phyloP scores from a whole-genome alignment of 64 coral and sea anemone genomes.

The Montipora efflorescens region DNA sequence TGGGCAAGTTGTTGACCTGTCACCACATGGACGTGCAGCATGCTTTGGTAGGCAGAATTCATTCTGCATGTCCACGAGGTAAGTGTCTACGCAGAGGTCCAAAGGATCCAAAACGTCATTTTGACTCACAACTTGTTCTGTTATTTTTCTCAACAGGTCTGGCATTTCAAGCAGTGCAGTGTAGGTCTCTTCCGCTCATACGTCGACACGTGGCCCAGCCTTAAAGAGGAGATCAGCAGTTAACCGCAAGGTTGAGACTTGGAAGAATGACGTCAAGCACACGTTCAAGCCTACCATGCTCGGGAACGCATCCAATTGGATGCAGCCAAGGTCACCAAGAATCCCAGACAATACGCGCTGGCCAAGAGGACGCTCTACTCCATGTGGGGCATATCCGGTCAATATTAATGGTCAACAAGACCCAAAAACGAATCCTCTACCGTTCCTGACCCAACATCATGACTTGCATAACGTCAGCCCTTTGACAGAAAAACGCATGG shows the following conservation, averaged over 20 bases:
- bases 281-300: not conserved
- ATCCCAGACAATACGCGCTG: not conserved
- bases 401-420: not conserved
- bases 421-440: not conserved
- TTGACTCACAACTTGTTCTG: too few relatives aligned
- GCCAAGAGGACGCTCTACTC: conserved; percentile 43
- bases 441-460: not conserved
- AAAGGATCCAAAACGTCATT: too few relatives aligned
- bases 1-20: not conserved
- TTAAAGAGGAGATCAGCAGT: not conserved
- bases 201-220: too few relatives aligned
- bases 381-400: conserved; percentile 58
- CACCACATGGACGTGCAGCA: conserved; percentile 5
- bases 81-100: too few relatives aligned
- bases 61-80: conserved; percentile 26
- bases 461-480: not conserved
- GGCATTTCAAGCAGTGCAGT: conserved; percentile 3
- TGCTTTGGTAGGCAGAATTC: not conserved
- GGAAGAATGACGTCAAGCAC: not conserved
- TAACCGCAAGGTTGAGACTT: not conserved
- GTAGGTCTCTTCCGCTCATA: not conserved
- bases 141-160: not conserved
- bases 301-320: conserved; percentile 11
- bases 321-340: not conserved
- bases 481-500: not conserved